Conservation (phyloP, 2,113 vertebrate genomes). For the Morphnarchus princeps region DNA sequence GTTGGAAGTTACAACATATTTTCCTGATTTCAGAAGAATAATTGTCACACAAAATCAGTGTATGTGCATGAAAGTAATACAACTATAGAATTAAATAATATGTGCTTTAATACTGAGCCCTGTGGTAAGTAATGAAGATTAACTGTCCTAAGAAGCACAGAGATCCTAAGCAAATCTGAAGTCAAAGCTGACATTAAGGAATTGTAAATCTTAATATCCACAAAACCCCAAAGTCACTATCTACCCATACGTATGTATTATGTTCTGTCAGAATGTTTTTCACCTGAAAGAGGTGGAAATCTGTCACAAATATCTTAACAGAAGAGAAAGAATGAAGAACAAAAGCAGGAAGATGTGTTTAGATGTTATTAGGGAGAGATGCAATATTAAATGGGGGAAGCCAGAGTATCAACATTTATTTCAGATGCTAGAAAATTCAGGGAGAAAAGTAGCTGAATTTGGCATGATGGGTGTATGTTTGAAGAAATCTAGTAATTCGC, state of each 20-base stretch:
- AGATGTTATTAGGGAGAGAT: background rate
- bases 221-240: background rate
- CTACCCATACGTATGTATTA: background rate
- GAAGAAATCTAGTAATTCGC: background rate
- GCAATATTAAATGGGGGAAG: background rate
- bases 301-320: background rate
- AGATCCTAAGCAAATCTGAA: background rate
- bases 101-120: background rate
- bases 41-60: background rate
- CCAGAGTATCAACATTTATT: background rate
- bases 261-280: background rate
- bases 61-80: background rate
- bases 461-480: background rate
- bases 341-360: background rate
- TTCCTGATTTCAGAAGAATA: background rate
- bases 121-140: background rate
- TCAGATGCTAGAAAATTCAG: background rate
- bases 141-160: background rate
- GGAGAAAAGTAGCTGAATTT: background rate
- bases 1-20: background rate
- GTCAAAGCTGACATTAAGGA: background rate
- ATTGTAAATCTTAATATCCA: background rate
- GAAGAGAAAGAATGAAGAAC: background rate
- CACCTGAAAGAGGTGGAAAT: background rate
- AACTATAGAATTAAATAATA: background rate